Evolutionary conservation across 2,797 vertebrate species (phyloP).

Genomic region (Oceanodroma leucorhoa): DNA sequence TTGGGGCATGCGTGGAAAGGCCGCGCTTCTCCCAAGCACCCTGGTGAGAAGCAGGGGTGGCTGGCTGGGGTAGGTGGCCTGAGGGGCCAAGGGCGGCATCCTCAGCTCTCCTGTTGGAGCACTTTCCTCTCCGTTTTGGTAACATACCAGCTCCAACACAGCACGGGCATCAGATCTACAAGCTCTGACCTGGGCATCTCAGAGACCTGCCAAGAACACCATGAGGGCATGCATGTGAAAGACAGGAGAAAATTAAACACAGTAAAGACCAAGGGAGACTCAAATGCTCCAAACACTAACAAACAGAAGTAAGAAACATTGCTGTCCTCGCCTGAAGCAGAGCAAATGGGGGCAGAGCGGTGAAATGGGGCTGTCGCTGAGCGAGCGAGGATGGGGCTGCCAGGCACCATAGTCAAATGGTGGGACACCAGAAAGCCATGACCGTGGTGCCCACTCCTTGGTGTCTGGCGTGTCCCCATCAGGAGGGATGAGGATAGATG

Average conservation of each 20-base stretch:
- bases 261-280: background rate
- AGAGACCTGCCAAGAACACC: background rate
- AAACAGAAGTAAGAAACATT: background rate
- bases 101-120: background rate
- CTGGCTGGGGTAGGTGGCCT: background rate
- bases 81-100: background rate
- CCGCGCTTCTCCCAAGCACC: background rate
- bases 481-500: background rate
- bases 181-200: background rate
- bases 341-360: fast-evolving
- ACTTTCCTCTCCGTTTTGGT: background rate
- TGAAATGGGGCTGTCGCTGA: background rate
- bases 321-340: background rate
- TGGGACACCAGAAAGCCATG: background rate
- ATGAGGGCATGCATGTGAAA: background rate
- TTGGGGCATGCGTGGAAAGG: fast-evolving
- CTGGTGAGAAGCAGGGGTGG: background rate
- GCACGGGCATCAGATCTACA: background rate
- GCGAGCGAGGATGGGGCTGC: fast-evolving
- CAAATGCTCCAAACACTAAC: fast-evolving
- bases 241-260: background rate
- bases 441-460: fast-evolving
- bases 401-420: background rate
- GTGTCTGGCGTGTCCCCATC: background rate
- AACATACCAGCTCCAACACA: background rate